Evolutionary conservation across 2,113 vertebrate genomes (phyloP), one percentile per base, ranked within the genome.

Genomic region (Clarias magur): DNA sequence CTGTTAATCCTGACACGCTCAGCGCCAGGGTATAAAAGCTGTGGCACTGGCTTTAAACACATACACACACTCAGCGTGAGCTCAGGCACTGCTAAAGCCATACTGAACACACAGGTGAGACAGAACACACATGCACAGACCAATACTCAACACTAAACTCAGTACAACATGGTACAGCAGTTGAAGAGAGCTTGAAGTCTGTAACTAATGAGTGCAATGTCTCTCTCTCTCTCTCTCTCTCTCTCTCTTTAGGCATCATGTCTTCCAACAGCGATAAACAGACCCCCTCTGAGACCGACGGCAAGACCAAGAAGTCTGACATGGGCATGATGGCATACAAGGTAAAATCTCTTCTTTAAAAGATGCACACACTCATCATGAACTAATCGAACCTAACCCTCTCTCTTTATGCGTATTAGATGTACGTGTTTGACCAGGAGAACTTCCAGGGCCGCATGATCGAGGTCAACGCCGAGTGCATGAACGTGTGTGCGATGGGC

Each of bases 361-460:
- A 62, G 15, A 12, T 23, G 6, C 1, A 21, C n/a, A 13, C 27
- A 53, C 17, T 85, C 1, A 54, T 12, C 8, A 25, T 80, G 53
- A 86, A 3, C n/a, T 19, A 75, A 67, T 21, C 53, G 56, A 75
- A 62, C 30, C 25, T 42, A 9, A 60, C 0, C 76, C 63, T 87
- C 25, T 78, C 23, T 83, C 56, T 87, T 17, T 73, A 60, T 65
- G 7, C 84, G 63, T 54, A 17, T 73, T 90, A 96, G 95, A 94
- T 96, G 95, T 93, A 91, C 81, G 93, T 96, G 90, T 96, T 94
- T 48, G 95, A 96, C 91, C 94, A 95, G 92, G 96, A 96, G 93
- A 96, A 96, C 94, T 96, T 96, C 95, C 96, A 96, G 93, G 96
- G 96, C 79, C 95, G 94, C 91, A 95, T 95, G 93, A 94, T 95